Conservation (phyloP, 2,888 invertebrate species). For the Rhingia rostrata region DNA sequence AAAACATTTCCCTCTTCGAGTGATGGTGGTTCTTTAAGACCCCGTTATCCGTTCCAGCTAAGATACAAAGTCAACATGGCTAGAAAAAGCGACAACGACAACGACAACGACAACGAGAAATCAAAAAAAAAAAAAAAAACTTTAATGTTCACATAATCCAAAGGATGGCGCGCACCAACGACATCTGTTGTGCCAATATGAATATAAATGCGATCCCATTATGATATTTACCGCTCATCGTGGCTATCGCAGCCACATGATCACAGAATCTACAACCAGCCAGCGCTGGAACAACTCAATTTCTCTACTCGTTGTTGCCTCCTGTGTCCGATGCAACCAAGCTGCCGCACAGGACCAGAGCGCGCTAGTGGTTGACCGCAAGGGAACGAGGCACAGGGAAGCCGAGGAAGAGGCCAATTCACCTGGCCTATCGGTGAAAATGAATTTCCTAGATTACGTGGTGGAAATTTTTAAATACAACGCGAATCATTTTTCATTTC, state of each 20-base stretch:
- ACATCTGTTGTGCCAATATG: conserved; percentile 75
- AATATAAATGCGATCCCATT: conserved; percentile 75
- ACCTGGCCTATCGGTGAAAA: conserved; percentile 69
- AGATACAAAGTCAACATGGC: conserved; percentile 45
- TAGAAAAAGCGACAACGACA: conserved; percentile 1
- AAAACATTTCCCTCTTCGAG: conserved; percentile 31
- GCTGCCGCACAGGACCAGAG: conserved; percentile 27
- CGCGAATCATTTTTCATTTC: conserved; percentile 73
- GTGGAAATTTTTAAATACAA: conserved; percentile 72
- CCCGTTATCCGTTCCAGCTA: conserved; percentile 62
- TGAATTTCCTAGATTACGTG: conserved; percentile 73
- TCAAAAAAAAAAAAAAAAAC: conserved; percentile 6
- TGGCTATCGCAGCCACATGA: conserved; percentile 66
- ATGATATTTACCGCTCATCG: conserved; percentile 73
- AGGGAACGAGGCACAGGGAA: conserved; percentile 20
- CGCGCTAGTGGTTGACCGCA: neutral
- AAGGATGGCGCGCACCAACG: conserved; percentile 72
- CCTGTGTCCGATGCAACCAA: conserved; percentile 44
- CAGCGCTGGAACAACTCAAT: conserved; percentile 71
- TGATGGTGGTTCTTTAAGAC: conserved; percentile 60
- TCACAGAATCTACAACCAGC: conserved; percentile 66
- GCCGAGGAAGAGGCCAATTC: conserved; percentile 38
- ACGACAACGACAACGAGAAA: neutral
- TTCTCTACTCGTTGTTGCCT: conserved; percentile 47
- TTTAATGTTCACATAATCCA: conserved; percentile 70